Evolutionary conservation across 2,797 vertebrate species (phyloP).

Genomic region (Todus mexicanus): DNA sequence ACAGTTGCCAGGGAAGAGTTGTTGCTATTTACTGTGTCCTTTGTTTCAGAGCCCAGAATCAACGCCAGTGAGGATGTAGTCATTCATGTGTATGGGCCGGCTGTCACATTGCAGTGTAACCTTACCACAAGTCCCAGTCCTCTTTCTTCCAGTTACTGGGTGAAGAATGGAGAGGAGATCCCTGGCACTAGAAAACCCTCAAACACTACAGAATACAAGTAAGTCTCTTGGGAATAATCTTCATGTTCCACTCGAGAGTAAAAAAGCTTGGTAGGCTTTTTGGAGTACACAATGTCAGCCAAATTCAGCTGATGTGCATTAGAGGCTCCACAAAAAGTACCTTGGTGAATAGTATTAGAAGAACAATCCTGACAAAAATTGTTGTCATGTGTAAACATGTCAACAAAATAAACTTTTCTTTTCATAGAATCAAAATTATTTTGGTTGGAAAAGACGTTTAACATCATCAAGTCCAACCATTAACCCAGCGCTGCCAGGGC

Average conservation of each 20-base stretch:
- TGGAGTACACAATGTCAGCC: background rate
- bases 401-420: background rate
- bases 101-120: constrained; percentile 88
- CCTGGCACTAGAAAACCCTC: constrained; percentile 77
- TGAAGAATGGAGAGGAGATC: constrained; percentile 92
- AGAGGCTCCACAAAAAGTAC: background rate
- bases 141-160: constrained; percentile 88
- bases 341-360: background rate
- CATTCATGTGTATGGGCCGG: constrained; percentile 62
- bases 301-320: background rate
- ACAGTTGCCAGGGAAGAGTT: background rate
- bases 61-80: constrained; percentile 86
- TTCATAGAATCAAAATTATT: background rate
- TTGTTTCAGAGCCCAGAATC: constrained; percentile 94
- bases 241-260: background rate
- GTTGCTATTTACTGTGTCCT: constrained; percentile 32
- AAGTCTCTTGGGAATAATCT: background rate
- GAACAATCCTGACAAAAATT: background rate
- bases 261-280: background rate
- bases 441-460: no score
- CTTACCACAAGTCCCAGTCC: constrained; percentile 85
- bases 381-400: background rate
- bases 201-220: constrained; percentile 84
- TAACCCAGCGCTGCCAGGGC: no score
- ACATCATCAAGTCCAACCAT: background rate